These are phyloP conservation scores for Microtus pennsylvanicus DNA, from an alignment of 2,113 vertebrate species.

Conservation along the genomic window DNA sequence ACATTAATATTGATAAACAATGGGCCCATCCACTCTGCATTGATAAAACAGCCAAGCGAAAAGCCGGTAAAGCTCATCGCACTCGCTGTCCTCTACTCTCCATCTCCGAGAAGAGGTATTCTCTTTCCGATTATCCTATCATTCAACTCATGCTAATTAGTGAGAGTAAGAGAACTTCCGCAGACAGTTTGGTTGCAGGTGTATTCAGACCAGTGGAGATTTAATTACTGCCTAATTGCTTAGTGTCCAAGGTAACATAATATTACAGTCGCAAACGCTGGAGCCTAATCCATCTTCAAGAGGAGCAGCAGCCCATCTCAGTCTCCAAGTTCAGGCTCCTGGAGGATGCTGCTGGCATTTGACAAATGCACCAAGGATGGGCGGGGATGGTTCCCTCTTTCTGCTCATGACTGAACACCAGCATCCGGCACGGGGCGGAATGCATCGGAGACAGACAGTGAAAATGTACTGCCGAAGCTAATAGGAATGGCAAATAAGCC, in stretches of 20 bases:
- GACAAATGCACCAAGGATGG: constrained; percentile 32
- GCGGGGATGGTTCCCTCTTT: not conserved
- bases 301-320: not conserved
- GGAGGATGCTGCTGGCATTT: constrained; percentile 21
- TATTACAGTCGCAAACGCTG: constrained; percentile 73
- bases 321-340: constrained; percentile 26
- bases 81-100: constrained; percentile 40
- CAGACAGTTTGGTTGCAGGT: constrained; percentile 71
- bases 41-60: constrained; percentile 48
- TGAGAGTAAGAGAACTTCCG: constrained; percentile 67
- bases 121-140: constrained; percentile 77
- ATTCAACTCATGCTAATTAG: constrained; percentile 80
- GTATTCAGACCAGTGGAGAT: constrained; percentile 76
- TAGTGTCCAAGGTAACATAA: constrained; percentile 76
- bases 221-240: constrained; percentile 82
- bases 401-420: not conserved
- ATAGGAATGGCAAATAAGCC: constrained; percentile 19
- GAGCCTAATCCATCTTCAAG: constrained; percentile 74
- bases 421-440: not conserved
- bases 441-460: constrained; percentile 23
- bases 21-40: not conserved
- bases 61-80: constrained; percentile 14
- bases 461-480: constrained; percentile 10
- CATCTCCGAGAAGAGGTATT: constrained; percentile 64
- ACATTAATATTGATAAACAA: constrained; percentile 52